Evolutionary conservation across 2,888 invertebrate genomes (phyloP), one percentile per base, ranked within the genome.

Genomic region (Dendrolimus houi): DNA sequence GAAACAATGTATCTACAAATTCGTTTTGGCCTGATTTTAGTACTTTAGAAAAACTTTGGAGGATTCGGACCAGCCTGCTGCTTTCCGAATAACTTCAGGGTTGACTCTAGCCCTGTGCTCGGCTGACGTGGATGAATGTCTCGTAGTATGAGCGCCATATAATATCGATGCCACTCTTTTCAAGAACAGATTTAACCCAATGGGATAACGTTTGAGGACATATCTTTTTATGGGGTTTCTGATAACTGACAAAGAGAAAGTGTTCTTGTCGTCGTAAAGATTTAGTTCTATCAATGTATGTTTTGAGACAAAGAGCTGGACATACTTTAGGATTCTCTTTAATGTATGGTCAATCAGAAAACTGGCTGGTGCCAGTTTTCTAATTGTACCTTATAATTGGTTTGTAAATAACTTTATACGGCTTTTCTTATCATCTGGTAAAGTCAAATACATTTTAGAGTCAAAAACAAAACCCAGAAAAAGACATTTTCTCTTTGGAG

Each of bases 301-400:
- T 10, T 12, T 47, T 47, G 9, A 47, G 12, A 10, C 9, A 10
- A 47, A 47, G 9, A 10, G 12, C 12, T 47, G 47, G 47, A 8
- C 47, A 47, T 9, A 47, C 12, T 12, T 47, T 12, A 2, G 47
- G 47, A n/a, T n/a, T n/a, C n/a, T n/a, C n/a, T n/a, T n/a, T n/a
- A n/a, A n/a, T n/a, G n/a, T n/a, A n/a, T n/a, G 2, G 8, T 47
- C 9, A 13, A 10, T 66, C 67, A 13, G 66, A 60, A 9, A 58
- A 10, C 61, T 54, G 9, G n/a, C n/a, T n/a, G n/a, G n/a, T n/a
- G 63, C 57, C 41, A 63, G 62, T 47, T 62, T 53, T 56, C 61
- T 41, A 13, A 65, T 47, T 10, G 12, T 47, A 47, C 12, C 12
- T 47, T 8, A 47, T 10, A 47, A 8, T 2, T 47, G 47, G 9